These are phyloP conservation scores for Hypsibius dujardini DNA, from an alignment of 1,140 invertebrate species.

Conservation along the genomic window DNA sequence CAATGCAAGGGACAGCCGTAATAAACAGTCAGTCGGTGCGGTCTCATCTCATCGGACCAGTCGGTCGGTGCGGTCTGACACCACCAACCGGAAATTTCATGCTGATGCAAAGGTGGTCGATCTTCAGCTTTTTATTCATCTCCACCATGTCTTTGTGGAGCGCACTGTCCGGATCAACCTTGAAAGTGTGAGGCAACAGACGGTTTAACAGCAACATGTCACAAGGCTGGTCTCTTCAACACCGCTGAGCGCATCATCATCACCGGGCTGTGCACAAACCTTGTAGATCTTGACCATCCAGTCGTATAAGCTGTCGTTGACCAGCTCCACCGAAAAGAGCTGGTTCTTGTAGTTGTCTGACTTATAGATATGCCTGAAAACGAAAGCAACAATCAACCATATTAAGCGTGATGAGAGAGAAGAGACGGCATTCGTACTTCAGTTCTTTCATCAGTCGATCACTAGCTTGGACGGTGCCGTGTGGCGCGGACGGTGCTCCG, in stretches of 20 bases:
- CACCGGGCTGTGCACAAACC: too few relatives aligned
- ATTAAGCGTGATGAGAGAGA: too few relatives aligned
- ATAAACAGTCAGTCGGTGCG: not conserved
- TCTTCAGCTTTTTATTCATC: slow-evolving; percentile 64
- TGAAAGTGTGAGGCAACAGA: slow-evolving; percentile 32
- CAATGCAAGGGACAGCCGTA: slow-evolving; percentile 24
- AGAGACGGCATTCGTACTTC: slow-evolving; percentile 30
- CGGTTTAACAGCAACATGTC: too few relatives aligned
- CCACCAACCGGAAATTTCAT: slow-evolving; percentile 22
- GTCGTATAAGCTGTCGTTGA: slow-evolving; percentile 95
- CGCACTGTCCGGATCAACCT: slow-evolving; percentile 90
- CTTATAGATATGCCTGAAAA: slow-evolving; percentile 63
- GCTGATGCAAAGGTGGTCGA: not conserved
- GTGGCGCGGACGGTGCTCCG: slow-evolving; percentile 69
- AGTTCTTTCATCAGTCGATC: slow-evolving; percentile 98
- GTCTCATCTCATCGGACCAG: not conserved
- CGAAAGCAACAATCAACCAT: too few relatives aligned
- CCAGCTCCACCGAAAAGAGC: slow-evolving; percentile 70
- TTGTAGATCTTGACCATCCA: slow-evolving; percentile 85
- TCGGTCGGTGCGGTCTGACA: too few relatives aligned
- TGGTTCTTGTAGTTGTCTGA: slow-evolving; percentile 95
- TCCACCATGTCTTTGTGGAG: slow-evolving; percentile 77
- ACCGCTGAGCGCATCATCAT: too few relatives aligned
- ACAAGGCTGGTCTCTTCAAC: too few relatives aligned
- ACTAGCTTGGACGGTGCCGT: slow-evolving; percentile 89